phyloP scores from a whole-genome alignment of 1,140 invertebrate species.

The Cyclina sinensis region DNA sequence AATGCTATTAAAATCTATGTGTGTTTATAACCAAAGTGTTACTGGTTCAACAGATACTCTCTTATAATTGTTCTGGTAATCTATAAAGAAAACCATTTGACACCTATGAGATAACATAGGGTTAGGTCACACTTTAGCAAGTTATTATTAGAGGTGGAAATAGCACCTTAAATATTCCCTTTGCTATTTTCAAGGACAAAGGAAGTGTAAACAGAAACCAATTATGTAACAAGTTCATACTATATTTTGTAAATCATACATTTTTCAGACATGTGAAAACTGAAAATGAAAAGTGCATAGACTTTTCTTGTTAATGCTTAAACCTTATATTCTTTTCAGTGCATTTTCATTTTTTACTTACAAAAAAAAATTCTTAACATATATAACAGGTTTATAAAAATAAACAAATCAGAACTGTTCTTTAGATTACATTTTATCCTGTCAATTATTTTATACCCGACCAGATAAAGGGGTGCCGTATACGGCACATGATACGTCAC shows the following conservation, averaged over 20 bases:
- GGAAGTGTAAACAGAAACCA: background rate
- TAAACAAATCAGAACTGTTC: too few species aligned
- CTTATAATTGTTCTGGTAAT: slow-evolving; percentile 13
- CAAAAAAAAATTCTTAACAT: too few species aligned
- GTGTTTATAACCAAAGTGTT: slow-evolving; percentile 3
- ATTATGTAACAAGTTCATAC: background rate
- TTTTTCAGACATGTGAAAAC: background rate
- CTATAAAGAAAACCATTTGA: slow-evolving; percentile 15
- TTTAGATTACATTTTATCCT: too few species aligned
- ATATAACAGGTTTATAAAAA: too few species aligned
- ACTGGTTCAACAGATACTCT: background rate
- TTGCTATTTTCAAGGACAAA: slow-evolving; percentile 7
- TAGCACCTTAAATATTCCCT: background rate
- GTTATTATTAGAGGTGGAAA: slow-evolving; percentile 33
- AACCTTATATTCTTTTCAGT: too few species aligned
- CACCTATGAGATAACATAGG: background rate
- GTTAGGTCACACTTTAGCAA: slow-evolving; percentile 11
- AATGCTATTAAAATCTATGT: slow-evolving; percentile 23
- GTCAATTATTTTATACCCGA: too few species aligned
- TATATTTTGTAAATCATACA: background rate
- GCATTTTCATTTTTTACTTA: too few species aligned
- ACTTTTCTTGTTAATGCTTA: too few species aligned
- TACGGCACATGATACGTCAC: too few species aligned
- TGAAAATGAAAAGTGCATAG: too few species aligned
- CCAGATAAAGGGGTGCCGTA: too few species aligned